A percentile compares a stretch with the other conserved stretches of the same genome.
Conservation (phyloP, 2,888 invertebrate species). For the Agrochola lychnidis region DNA sequence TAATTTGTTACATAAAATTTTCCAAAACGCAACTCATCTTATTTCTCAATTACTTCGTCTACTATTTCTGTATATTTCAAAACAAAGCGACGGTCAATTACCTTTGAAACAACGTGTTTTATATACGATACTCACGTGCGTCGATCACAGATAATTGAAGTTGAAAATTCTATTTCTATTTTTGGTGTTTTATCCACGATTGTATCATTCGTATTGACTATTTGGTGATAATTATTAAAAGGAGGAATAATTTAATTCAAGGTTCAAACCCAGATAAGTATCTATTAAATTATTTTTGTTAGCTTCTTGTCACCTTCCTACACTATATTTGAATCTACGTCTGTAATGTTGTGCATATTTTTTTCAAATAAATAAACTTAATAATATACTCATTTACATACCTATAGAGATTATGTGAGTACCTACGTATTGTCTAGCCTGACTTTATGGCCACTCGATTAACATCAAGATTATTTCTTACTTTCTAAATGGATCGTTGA, state of each 20-base stretch:
- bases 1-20: not conserved
- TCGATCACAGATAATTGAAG: constrained; percentile 38
- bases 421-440: constrained; percentile 9
- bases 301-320: not conserved
- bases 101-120: constrained; percentile 26
- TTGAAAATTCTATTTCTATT: constrained; percentile 27
- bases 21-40: not conserved
- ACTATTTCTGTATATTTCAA: constrained; percentile 17
- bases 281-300: not conserved
- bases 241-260: not conserved
- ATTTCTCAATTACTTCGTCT: constrained; percentile 2
- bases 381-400: not conserved
- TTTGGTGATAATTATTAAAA: constrained; percentile 6
- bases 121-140: not conserved
- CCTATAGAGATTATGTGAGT: not conserved
- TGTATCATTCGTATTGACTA: not conserved
- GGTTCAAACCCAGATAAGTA: not conserved
- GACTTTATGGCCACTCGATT: constrained; percentile 10
- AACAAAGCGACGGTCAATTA: constrained; percentile 44
- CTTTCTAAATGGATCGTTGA: constrained; percentile 57
- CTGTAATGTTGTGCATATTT: not conserved
- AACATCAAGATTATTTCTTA: constrained; percentile 36
- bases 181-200: constrained; percentile 10
- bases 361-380: not conserved
- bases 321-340: not conserved